Evolutionary conservation across 1,140 invertebrate genomes (phyloP).

Genomic region (Schlechtendalia chinensis): DNA sequence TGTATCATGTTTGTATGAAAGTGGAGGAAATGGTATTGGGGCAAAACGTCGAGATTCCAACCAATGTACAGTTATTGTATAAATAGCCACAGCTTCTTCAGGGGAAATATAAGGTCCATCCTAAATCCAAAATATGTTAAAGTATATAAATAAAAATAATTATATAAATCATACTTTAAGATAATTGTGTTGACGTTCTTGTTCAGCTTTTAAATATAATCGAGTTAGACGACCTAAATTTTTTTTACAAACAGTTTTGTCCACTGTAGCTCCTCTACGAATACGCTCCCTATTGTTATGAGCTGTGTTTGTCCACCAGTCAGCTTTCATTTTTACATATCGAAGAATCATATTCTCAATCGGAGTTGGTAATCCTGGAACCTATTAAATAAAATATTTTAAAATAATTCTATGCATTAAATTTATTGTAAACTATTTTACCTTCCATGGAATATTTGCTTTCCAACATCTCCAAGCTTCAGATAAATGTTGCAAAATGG

Average conservation of each 20-base stretch:
- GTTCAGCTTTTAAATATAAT: conserved; percentile 96
- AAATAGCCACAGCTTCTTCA: conserved; percentile 99
- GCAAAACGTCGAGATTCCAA: conserved; percentile 96
- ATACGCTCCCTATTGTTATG: conserved; percentile 99
- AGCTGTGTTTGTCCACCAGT: conserved; percentile 99
- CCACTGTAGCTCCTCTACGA: conserved; percentile 88
- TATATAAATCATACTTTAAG: conserved; percentile 67
- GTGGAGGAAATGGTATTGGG: conserved; percentile 97
- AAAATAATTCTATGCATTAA: conserved; percentile 54
- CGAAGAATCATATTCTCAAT: conserved; percentile 99
- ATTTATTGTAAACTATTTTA: conserved; percentile 54
- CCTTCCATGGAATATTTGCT: conserved; percentile 99
- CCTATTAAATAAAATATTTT: conserved; percentile 57
- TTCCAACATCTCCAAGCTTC: conserved; percentile 99
- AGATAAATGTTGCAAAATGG: conserved; percentile 96
- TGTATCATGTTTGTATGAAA: conserved; percentile 99
- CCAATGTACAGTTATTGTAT: conserved; percentile 99
- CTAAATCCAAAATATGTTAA: conserved; percentile 57
- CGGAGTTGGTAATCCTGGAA: conserved; percentile 95
- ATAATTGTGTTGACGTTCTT: conserved; percentile 99
- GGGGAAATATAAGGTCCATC: conserved; percentile 99
- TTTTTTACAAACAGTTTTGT: conserved; percentile 99
- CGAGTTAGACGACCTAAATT: conserved; percentile 95
- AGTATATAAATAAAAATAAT: too few relatives aligned
- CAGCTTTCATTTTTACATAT: conserved; percentile 99